phyloP scores from a whole-genome alignment of 2,113 vertebrate species.

The Anarrhichthys ocellatus region DNA sequence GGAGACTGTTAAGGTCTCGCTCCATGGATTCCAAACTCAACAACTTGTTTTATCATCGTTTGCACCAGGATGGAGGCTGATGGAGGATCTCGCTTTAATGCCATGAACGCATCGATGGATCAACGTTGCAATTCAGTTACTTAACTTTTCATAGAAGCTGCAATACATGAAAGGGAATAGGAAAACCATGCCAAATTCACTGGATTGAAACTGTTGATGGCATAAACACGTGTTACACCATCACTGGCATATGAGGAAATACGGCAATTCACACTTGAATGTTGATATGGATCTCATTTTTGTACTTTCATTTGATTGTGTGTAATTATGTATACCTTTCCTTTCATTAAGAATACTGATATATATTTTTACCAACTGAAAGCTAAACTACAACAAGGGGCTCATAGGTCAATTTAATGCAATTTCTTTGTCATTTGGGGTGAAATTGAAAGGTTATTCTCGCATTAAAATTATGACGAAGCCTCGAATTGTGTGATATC shows the following conservation, averaged over 20 bases:
- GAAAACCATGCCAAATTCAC: slow-evolving; percentile 3
- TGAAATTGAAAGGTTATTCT: too few species aligned
- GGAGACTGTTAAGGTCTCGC: too few species aligned
- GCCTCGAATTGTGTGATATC: too few species aligned
- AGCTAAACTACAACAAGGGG: too few species aligned
- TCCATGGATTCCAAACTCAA: too few species aligned
- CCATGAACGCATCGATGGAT: too few species aligned
- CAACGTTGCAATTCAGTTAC: too few species aligned
- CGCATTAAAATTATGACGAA: too few species aligned
- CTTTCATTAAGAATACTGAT: neutral
- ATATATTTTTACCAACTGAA: too few species aligned
- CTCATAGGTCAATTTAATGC: neutral
- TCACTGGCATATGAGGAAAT: neutral
- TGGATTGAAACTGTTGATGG: neutral
- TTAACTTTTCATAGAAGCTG: neutral
- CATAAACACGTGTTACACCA: neutral
- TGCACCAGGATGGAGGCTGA: too few species aligned
- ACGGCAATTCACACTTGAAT: neutral
- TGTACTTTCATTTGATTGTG: neutral
- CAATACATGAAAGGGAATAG: neutral
- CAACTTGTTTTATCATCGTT: too few species aligned
- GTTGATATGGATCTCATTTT: neutral
- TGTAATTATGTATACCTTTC: neutral
- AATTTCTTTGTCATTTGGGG: neutral
- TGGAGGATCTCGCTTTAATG: too few species aligned